Evolutionary conservation across 2,888 invertebrate genomes (phyloP).

Genomic region (Chymomyza procnemis): DNA sequence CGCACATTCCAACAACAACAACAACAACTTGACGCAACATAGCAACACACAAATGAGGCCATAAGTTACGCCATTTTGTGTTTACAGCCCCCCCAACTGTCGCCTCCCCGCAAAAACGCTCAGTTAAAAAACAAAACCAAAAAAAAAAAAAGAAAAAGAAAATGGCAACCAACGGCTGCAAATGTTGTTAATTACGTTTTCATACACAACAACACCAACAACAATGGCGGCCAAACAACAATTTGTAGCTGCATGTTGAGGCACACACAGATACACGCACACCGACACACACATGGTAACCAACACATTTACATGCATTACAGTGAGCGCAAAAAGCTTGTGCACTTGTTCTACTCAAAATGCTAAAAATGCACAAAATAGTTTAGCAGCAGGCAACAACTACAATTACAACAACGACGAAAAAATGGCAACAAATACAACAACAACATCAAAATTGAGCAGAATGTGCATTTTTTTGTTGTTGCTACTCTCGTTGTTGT

Average conservation of each 20-base stretch:
- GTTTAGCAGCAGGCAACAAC: constrained; percentile 28
- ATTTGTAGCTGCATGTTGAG: constrained; percentile 31
- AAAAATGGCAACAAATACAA: neutral
- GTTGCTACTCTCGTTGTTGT: constrained; percentile 18
- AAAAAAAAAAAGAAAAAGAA: constrained; percentile 20
- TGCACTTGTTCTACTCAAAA: constrained; percentile 40
- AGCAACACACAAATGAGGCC: constrained; percentile 43
- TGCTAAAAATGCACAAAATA: constrained; percentile 49
- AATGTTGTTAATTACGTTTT: constrained; percentile 70
- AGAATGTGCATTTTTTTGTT: constrained; percentile 29
- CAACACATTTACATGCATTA: constrained; percentile 14
- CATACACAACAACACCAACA: constrained; percentile 49
- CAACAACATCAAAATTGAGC: neutral
- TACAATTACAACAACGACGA: neutral
- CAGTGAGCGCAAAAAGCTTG: constrained; percentile 57
- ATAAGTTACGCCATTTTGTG: constrained; percentile 66
- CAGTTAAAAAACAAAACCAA: constrained; percentile 7
- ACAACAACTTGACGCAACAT: constrained; percentile 6
- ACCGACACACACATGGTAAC: neutral
- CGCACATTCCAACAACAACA: constrained; percentile 9
- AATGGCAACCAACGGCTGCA: constrained; percentile 30
- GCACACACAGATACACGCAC: neutral
- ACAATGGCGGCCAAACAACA: constrained; percentile 17
- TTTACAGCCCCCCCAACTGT: constrained; percentile 1
- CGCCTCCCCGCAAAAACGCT: too few relatives aligned